Base-by-base conservation (phyloP, 2,797 vertebrate species). In the Ctenochaetus hawaiiensis region DNA sequence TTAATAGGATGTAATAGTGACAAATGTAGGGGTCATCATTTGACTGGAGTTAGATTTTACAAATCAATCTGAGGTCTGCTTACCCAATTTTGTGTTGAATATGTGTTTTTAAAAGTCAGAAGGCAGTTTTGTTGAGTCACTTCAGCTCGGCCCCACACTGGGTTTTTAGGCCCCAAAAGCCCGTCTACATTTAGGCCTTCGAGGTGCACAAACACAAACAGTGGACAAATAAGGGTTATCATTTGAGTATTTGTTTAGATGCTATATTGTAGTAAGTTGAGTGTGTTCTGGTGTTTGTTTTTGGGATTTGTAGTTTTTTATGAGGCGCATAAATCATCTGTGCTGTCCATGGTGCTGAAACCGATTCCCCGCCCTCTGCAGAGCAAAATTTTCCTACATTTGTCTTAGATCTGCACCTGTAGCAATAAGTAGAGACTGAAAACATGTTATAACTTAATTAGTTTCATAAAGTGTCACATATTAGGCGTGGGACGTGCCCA, bases 301-400 rank as follows among this genome's bases (percentile, higher is more conserved):
- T 2, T n/a, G 44, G 23, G 12, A 58, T 60, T 69, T 53, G 43
- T 45, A 49, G 37, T 79, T 78, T 69, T 49, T 54, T 58, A 0
- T 62, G 76, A 61, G 58, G 30, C n/a, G n/a, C 66, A 68, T 76
- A 56, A 67, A 79, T 79, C 69, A 62, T 39, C 58, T 65, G 76
- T 75, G 82, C 90, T 94, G 81, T 94, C 92, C 90, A 47, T 81
- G 91, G 92, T 93, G 77, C 90, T 93, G 93, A 93, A 92, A 34
- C 48, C 5, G 66, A 83, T 70, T 63, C 66, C 41, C 6, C 22
- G 11, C 75, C 51, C n/a, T 74, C 71, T 67, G 76, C 68, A n/a
- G 68, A 78, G 63, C 26, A 51, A 78, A 45, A 22, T 72, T 23
- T 8, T 47, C 22, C 23, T 23, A 41, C 37, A 41, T 63, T 48